Evolutionary conservation across 2,797 vertebrate species (phyloP).

Genomic region (Phataginus tetradactyla): DNA sequence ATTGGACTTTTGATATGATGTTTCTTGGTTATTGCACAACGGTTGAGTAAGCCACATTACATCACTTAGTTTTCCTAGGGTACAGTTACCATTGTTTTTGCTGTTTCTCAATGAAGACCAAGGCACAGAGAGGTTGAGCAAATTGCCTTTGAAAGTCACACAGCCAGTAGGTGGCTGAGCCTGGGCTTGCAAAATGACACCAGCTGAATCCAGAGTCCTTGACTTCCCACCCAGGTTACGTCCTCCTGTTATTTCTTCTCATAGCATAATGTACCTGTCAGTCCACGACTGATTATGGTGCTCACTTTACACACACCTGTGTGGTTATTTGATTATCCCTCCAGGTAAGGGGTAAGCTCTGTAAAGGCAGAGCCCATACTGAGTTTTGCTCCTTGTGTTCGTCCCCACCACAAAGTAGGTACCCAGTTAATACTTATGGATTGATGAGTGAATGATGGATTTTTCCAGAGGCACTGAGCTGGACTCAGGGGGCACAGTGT

Average conservation of each 20-base stretch:
- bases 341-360: not conserved
- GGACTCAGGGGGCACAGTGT: not conserved
- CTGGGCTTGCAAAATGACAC: not conserved
- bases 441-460: not conserved
- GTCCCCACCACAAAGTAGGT: not conserved
- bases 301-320: not conserved
- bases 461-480: not conserved
- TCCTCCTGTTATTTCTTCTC: not conserved
- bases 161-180: not conserved
- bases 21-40: not conserved
- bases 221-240: not conserved
- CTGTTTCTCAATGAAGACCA: not conserved
- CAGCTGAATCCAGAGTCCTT: not conserved
- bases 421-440: not conserved
- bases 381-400: not conserved
- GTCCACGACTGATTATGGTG: not conserved
- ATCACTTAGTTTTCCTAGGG: not conserved
- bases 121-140: not conserved
- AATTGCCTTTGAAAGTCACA: slow-evolving; percentile 12
- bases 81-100: not conserved
- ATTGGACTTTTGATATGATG: no score
- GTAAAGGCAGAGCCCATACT: not conserved
- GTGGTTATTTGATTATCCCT: not conserved
- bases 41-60: not conserved
- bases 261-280: not conserved